Conservation (phyloP, 2,113 vertebrate genomes). For the Cinclus mexicanus region DNA sequence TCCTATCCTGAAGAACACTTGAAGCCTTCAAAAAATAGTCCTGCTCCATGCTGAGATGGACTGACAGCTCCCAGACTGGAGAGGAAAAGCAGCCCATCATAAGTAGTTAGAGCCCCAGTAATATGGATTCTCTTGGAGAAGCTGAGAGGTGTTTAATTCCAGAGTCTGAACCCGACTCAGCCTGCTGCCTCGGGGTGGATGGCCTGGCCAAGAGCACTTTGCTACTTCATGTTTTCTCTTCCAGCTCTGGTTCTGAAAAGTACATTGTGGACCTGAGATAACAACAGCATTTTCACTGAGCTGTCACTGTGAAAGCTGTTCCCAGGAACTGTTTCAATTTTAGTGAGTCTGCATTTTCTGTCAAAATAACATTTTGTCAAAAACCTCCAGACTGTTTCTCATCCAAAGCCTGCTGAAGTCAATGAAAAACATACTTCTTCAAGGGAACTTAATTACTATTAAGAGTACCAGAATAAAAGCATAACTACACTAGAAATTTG, state of each 20-base stretch:
- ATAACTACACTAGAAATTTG: not conserved
- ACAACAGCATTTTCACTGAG: not conserved
- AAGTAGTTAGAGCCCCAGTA: not conserved
- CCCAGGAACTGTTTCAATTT: slow-evolving; percentile 17
- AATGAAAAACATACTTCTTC: not conserved
- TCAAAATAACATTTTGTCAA: not conserved
- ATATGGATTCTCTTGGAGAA: not conserved
- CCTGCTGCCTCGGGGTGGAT: not conserved
- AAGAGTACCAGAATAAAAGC: not conserved
- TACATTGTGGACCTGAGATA: not conserved
- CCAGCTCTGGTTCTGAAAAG: not conserved
- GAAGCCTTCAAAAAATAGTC: not conserved
- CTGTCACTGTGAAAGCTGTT: slow-evolving; percentile 7
- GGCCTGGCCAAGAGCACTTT: not conserved
- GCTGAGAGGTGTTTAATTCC: not conserved
- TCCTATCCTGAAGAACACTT: not conserved
- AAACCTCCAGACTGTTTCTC: not conserved
- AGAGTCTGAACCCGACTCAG: not conserved
- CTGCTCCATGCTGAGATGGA: not conserved
- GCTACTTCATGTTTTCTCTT: slow-evolving; percentile 24
- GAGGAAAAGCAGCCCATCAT: not conserved
- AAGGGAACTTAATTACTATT: not conserved
- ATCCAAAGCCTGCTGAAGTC: slow-evolving; percentile 3
- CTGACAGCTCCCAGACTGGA: not conserved
- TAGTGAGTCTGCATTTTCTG: slow-evolving; percentile 9